Evolutionary conservation across 2,113 vertebrate species (phyloP), one percentile per base, ranked within the genome.

Genomic region (Anser cygnoides): DNA sequence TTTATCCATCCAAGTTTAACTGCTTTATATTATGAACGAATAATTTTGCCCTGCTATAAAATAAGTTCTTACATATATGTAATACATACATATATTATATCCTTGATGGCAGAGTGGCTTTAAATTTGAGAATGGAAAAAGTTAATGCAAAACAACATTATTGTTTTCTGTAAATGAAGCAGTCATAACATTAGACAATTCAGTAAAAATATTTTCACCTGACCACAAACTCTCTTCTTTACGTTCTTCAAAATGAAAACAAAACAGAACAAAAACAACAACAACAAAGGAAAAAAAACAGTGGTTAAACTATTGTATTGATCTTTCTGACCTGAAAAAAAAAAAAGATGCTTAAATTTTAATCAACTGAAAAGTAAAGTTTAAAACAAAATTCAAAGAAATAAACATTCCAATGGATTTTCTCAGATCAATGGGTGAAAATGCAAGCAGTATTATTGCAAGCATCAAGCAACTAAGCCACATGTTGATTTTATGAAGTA

Each of bases 31-130:
- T 79, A 81, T 44, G 26, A 78, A 39, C 57, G 9, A 50, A 35
- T 74, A 54, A 29, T 44, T 72, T 80, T 88, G 23, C 41, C 23
- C 13, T 76, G 28, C 3, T 81, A 18, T 37, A 93, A 73, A 72
- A 18, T 6, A 89, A 66, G 15, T 43, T 87, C 83, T 81, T 78
- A 92, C 49, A 66, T 50, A 67, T 73, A 93, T 49, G 46, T 49
- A 49, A 49, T 21, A 49, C 46, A 49, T 49, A 49, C 46, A 49
- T 49, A 49, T 49, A 49, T 49, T 49, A 49, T 10, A 82, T 74
- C 7, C 2, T 68, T 92, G 52, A 79, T 72, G 84, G 94, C 95
- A 97, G 98, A 98, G 98, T 98, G 98, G 97, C 98, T 98, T 98
- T 98, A 98, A 98, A 97, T 95, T 91, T 97, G 96, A 97, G 95